Base-by-base conservation (phyloP, 2,888 invertebrate genomes). In the Nysson spinosus region DNA sequence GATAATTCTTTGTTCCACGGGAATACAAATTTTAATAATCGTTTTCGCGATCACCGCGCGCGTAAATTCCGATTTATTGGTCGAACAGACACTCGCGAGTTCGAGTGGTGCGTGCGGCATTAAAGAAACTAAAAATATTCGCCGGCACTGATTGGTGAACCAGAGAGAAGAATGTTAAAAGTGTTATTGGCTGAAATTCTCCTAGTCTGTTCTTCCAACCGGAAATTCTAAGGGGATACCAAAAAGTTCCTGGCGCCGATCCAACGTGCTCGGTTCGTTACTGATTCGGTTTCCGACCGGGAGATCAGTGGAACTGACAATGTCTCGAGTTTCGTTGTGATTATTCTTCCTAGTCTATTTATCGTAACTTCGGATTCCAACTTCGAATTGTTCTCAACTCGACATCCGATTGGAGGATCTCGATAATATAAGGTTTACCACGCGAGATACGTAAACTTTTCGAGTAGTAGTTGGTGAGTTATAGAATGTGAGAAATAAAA, bases 201-300 rank as follows among this genome's bases (percentile, higher is more conserved):
- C 16, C 44, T 11, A 19, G 35, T 71, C 50, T 54, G 37, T 50
- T 63, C 51, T 57, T 44, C 46, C 61, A 51, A 66, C 78, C 80
- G 78, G 80, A 80, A 81, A 78, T 74, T 68, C 77, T 69, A 77
- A 77, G 76, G 70, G 57, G 37, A 75, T 72, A 65, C 72, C 69
- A 63, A 71, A 77, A 70, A 69, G 72, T 60, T 58, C 20, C 47
- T 80, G 81, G 80, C 75, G 24, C 16, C 14, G 5, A 3, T 78
- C 80, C 80, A 81, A 69, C 46, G 51, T 30, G 32, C 61, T 49
- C 60, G 51, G 28, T 61, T 61, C 62, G 56, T 47, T 58, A 42
- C 69, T 71, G 57, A 64, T 57, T 63, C 62, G 63, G 64, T 65
- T 60, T 51, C 44, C 40, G 30, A 49, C 57, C 50, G 40, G 42